Conservation (phyloP, 1,140 invertebrate species). For the Drosophila arawakana region DNA sequence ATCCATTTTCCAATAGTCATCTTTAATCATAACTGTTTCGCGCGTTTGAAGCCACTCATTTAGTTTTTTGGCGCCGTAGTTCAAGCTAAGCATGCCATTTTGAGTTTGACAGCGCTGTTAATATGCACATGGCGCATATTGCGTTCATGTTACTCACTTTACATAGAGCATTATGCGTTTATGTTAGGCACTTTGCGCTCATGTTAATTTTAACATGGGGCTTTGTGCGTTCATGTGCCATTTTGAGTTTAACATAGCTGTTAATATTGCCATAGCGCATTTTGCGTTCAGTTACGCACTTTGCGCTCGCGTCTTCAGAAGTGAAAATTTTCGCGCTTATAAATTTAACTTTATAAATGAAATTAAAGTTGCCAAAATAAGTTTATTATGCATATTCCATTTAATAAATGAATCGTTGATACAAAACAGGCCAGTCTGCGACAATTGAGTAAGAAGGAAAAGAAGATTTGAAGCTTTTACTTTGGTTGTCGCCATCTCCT, state of each 20-base stretch:
- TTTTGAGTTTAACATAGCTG: too few species aligned
- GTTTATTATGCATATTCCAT: not conserved
- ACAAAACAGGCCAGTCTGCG: conserved; percentile 28
- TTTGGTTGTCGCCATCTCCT: conserved; percentile 35
- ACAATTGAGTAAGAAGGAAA: conserved; percentile 22
- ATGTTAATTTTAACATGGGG: too few species aligned
- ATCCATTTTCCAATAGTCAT: too few species aligned
- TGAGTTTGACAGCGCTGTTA: too few species aligned
- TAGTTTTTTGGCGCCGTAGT: not conserved
- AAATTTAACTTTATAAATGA: too few species aligned
- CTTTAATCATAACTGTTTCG: not conserved
- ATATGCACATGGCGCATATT: not conserved
- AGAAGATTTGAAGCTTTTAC: conserved; percentile 8
- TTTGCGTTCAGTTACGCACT: not conserved
- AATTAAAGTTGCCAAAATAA: not conserved
- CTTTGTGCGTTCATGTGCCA: too few species aligned
- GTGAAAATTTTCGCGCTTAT: too few species aligned
- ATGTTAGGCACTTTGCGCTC: conserved; percentile 1
- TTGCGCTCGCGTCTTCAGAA: not conserved
- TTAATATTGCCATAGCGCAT: too few species aligned
- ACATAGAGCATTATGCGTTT: conserved; percentile 6
- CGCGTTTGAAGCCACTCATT: not conserved
- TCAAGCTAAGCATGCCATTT: not conserved
- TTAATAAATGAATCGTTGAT: conserved; percentile 36
- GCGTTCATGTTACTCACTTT: too few species aligned